Evolutionary conservation across 2,797 vertebrate species (phyloP), one percentile per base, ranked within the genome.

Genomic region (Sebastes hubbsi): DNA sequence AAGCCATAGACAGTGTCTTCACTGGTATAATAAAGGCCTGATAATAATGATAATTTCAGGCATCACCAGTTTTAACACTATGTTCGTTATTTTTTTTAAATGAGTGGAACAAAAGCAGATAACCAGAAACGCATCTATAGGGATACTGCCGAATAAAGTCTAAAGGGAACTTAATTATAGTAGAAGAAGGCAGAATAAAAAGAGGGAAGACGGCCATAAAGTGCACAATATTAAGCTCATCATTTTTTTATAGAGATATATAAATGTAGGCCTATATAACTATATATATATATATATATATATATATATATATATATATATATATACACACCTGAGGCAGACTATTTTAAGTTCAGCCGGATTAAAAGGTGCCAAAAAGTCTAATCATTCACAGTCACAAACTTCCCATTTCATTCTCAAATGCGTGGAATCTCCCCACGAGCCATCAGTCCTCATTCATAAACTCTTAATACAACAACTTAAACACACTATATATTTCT

Each of bases 321-420:
- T 24, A n/a, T 27, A 60, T 18, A 62, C 36, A 78, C n/a, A 30
- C 25, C 10, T 63, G 29, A 25, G 16, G 1, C 20, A 34, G 52
- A 55, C 12, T 63, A 59, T 25, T 6, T n/a, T 8, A 25, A 60
- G 75, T 68, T 63, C 9, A 71, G 32, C 20, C 68, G 7, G 11
- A 63, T 22, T 12, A 25, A 80, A 80, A 30, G 4, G 32, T 60
- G 65, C 54, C 59, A 46, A 27, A 59, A 68, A 49, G 32, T 77
- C 27, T 32, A 3, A 75, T 77, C 42, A 54, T 46, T 56, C 56
- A 27, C 46, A 60, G 3, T 64, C 64, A 34, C 38, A 54, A 88
- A 77, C 80, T 77, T 65, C 24, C 46, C 24, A 72, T 81, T 69
- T 65, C n/a, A 52, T 14, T 56, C 20, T 30, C 29, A 77, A 78